A percentile compares a stretch with the other conserved stretches of the same genome.
Conservation (phyloP, 1,140 invertebrate species). For the Trissolcus basalis region DNA sequence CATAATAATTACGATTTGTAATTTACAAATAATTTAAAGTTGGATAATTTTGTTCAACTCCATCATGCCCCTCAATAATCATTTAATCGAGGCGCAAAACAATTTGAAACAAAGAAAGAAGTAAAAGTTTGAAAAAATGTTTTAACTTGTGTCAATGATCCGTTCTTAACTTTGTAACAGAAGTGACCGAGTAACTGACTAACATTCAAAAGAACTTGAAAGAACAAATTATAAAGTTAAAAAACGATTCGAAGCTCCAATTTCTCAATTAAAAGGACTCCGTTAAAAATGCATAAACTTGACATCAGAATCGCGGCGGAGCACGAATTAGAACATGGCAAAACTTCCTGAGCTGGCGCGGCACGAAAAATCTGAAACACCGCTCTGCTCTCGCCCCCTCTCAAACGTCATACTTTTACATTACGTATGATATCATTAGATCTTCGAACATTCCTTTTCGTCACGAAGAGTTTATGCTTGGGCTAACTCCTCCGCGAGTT, state of each 20-base stretch:
- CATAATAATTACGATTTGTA: no score
- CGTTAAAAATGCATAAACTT: conserved; percentile 25
- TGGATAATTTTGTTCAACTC: no score
- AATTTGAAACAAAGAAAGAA: neutral
- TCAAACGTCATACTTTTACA: conserved; percentile 31
- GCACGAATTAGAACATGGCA: conserved; percentile 7
- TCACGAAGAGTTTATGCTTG: conserved; percentile 65
- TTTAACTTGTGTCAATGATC: neutral
- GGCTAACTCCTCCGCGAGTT: conserved; percentile 68
- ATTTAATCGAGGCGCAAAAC: neutral
- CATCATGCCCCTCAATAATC: no score
- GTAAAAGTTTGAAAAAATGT: no score
- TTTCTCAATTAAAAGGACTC: conserved; percentile 8
- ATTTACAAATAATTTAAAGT: no score
- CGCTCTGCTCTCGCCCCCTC: conserved; percentile 13
- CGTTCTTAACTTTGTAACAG: neutral
- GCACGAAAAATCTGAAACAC: conserved; percentile 33
- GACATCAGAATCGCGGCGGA: neutral
- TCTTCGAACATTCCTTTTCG: conserved; percentile 55
- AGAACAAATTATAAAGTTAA: conserved; percentile 15
- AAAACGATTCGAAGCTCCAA: conserved; percentile 8
- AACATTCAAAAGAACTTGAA: conserved; percentile 2
- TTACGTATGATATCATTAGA: conserved; percentile 49
- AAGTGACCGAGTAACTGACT: neutral
- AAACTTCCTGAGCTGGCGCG: conserved; percentile 3